Conservation (phyloP, 2,797 vertebrate species). For the Coregonus sp. region DNA sequence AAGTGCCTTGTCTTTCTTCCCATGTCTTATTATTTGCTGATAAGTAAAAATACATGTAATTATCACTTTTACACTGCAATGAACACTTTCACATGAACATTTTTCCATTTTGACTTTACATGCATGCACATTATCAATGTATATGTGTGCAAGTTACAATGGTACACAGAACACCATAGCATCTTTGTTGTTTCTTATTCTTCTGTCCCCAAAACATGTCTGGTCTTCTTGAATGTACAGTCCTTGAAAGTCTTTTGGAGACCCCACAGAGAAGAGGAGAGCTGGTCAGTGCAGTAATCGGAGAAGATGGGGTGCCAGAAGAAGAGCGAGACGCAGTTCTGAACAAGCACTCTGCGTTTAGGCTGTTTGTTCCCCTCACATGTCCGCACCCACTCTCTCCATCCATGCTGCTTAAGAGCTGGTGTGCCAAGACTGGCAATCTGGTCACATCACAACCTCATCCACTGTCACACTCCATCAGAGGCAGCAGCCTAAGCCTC, state of each 20-base stretch:
- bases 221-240: neutral
- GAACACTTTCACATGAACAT: neutral
- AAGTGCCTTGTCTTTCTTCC: too few species aligned
- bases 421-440: slow-evolving; percentile 8
- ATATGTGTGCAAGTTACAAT: neutral
- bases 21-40: neutral
- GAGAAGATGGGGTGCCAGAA: slow-evolving; percentile 17
- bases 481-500: neutral
- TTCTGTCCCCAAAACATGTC: neutral
- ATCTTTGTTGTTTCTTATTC: neutral
- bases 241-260: neutral
- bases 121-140: neutral
- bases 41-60: neutral
- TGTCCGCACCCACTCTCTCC: neutral
- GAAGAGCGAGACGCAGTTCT: slow-evolving; percentile 6
- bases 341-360: slow-evolving; percentile 10
- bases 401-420: neutral
- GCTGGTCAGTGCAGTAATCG: slow-evolving; percentile 16
- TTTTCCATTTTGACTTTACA: neutral
- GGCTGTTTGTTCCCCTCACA: slow-evolving; percentile 12
- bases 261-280: slow-evolving; percentile 18
- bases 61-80: neutral
- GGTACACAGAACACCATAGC: neutral
- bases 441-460: neutral
- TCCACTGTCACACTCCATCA: slow-evolving; percentile 9